Base-by-base conservation (phyloP, 2,113 vertebrate genomes). In the Lamprotornis superbus region DNA sequence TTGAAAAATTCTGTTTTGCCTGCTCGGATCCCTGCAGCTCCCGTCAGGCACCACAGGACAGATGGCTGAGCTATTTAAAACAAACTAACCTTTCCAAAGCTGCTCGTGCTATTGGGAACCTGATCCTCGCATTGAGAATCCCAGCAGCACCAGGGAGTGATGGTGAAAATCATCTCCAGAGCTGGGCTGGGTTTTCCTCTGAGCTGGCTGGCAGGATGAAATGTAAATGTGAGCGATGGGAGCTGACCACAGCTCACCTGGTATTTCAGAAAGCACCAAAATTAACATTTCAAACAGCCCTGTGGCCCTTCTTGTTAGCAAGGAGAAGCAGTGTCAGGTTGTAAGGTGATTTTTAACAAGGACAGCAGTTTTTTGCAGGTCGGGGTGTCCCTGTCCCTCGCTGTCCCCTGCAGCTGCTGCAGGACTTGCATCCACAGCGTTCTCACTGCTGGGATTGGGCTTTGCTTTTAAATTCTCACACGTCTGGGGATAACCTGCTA, bases 11-110 rank as follows among this genome's bases (percentile, higher is more conserved):
- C 71, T 88, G 94, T 85, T 95, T 96, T 75, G 87, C 92, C 65
- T 93, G 93, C 65, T 91, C 78, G 0, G 50, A 57, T 95, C 95
- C 80, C 94, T 96, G 82, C 93, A 86, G 83, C 87, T 97, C 92
- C 91, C 80, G 13, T 95, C 84, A 96, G 81, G 79, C 68, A 52
- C 77, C 1, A 20, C 81, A 89, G 95, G 94, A 97, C 97, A 98
- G 97, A 97, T 98, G 97, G 95, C 74, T 92, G 91, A 87, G 93
- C 96, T 97, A 97, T 97, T 98, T 97, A 96, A 97, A 98, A 97
- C 83, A 96, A 97, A 96, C 92, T 96, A 97, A 97, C 97, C 94
- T 98, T 97, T 97, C 86, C 82, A 39, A 40, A 90, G 96, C 93
- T 95, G 95, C 94, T 87, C 82, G 83, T 97, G 94, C 89, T 96